phyloP scores from a whole-genome alignment of 2,113 vertebrate species.

The Ursus arctos region DNA sequence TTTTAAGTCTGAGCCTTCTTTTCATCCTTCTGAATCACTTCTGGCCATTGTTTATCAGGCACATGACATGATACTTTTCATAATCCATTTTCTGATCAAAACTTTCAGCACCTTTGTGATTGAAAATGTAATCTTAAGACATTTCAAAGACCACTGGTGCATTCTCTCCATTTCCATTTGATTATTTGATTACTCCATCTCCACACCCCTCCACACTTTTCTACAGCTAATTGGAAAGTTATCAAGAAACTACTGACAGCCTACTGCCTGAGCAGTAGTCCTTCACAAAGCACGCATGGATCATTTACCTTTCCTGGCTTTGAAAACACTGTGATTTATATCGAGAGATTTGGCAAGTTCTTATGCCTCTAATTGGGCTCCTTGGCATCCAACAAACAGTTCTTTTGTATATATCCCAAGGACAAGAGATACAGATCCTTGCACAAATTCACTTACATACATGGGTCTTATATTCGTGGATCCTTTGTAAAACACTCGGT shows the following conservation, averaged over 20 bases:
- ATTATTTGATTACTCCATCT: not conserved
- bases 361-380: slow-evolving; percentile 29
- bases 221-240: slow-evolving; percentile 23
- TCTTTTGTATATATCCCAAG: not conserved
- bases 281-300: not conserved
- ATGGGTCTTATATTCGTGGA: not conserved
- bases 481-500: not conserved
- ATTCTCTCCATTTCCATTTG: not conserved
- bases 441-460: not conserved
- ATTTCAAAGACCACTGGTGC: not conserved
- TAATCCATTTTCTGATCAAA: not conserved
- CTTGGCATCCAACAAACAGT: not conserved
- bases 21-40: not conserved
- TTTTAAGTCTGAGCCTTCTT: slow-evolving; percentile 14
- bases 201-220: not conserved
- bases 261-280: not conserved
- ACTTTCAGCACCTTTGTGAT: not conserved
- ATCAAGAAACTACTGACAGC: not conserved
- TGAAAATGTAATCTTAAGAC: slow-evolving; percentile 6
- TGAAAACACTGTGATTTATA: slow-evolving; percentile 23
- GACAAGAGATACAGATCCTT: slow-evolving; percentile 21
- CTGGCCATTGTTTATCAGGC: not conserved
- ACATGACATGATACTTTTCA: not conserved
- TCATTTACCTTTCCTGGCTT: not conserved
- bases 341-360: slow-evolving; percentile 19